Evolutionary conservation across 2,888 invertebrate genomes (phyloP), one percentile per base, ranked within the genome.

Genomic region (Pinctada fucata): DNA sequence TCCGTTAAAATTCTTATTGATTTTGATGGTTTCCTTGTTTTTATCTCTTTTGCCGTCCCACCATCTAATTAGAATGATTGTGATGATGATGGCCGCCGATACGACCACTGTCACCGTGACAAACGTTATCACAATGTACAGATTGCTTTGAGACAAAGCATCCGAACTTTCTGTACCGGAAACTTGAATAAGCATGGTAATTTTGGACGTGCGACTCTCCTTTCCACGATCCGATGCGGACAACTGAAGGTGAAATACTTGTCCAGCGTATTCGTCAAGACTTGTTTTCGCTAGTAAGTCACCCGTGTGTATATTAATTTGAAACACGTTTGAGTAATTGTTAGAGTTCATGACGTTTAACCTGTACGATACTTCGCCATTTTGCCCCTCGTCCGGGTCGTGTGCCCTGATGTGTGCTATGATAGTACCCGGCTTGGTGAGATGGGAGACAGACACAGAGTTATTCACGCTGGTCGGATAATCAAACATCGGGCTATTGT

Each of bases 391-490:
- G 31, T 85, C 85, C 8, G 74, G 68, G 69, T 85, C 85, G 8
- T 63, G 47, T 10, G 85, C 85, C 8, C 64, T 63, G 13, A 85
- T 73, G 2, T 68, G 73, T 4, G 82, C 71, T 3, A 85, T 69
- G 2, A 82, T 72, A 10, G 80, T 78, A 6, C 80, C 80, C 31
- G 79, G 76, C n/a, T 66, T 65, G 3, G 76, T 67, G 49, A 78
- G 82, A 63, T 83, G 83, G 2, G 85, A 82, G 3, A 88, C 79
- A 31, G 73, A 66, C 5, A 88, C 76, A 3, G 87, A 84, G 65
- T 83, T 84, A 76, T 88, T 88, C 13, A 71, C 76, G 31, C 79
- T 73, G 45, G 71, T 84, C 3, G 88, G 88, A 67, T 82, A 87
- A 45, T 82, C 5, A 70, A 88, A 81, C 6, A 81, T 77, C 1